phyloP scores from a whole-genome alignment of 1,140 invertebrate genomes.

The Cyclargus thomasi region DNA sequence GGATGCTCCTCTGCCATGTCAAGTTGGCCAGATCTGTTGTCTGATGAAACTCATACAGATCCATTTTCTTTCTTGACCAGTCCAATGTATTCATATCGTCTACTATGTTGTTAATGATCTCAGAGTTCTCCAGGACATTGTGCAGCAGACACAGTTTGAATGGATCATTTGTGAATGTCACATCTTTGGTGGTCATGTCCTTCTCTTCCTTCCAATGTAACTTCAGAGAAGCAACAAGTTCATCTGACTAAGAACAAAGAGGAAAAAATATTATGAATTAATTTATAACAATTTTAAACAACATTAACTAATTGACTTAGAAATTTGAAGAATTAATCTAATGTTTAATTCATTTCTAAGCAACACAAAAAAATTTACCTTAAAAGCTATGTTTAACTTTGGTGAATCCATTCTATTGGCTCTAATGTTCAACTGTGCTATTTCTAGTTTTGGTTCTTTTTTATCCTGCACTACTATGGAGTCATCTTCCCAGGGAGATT shows the following conservation, averaged over 20 bases:
- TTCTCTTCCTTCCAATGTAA: conserved; percentile 50
- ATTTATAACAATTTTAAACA: too few species aligned
- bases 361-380: conserved; percentile 47
- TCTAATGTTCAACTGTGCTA: conserved; percentile 47
- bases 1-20: conserved; percentile 73
- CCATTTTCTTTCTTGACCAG: conserved; percentile 79
- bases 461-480: conserved; percentile 50
- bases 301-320: too few species aligned
- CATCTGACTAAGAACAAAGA: conserved; percentile 43
- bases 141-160: conserved; percentile 76
- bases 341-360: too few species aligned
- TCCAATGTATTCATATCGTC: conserved; percentile 79
- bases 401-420: conserved; percentile 63
- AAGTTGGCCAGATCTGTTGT: conserved; percentile 79
- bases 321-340: too few species aligned
- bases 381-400: conserved; percentile 46
- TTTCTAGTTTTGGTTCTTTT: conserved; percentile 33
- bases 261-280: too few species aligned
- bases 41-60: conserved; percentile 84
- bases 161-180: conserved; percentile 53
- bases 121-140: conserved; percentile 74
- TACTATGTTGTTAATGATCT: conserved; percentile 76
- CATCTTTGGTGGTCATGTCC: conserved; percentile 40
- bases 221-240: conserved; percentile 51
- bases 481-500: conserved; percentile 62